Conservation (phyloP, 35 echinoderm and acorn worm genomes). For the Apostichopus parvimensis region DNA sequence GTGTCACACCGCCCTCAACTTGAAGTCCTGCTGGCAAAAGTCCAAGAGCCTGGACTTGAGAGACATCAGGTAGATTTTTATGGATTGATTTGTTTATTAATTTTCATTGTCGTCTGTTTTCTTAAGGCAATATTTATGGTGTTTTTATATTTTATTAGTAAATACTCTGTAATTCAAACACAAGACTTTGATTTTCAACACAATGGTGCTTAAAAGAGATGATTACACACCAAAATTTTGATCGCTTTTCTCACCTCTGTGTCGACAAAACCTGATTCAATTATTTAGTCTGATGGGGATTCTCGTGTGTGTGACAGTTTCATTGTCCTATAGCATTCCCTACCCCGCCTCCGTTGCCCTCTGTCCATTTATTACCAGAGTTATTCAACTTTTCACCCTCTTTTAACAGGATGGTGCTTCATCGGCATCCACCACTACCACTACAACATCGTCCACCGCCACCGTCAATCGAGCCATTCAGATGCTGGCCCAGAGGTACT, state of each 20-base stretch:
- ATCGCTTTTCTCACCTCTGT: too few species aligned
- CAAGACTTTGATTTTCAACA: not conserved
- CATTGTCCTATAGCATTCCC: not conserved
- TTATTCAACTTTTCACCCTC: not conserved
- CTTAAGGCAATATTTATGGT: not conserved
- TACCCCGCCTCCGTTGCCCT: not conserved
- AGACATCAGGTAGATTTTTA: slow-evolving; percentile 65
- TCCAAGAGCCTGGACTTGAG: slow-evolving; percentile 89
- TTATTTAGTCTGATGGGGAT: too few species aligned
- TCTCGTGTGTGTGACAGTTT: not conserved
- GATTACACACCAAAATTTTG: too few species aligned
- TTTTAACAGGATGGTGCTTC: slow-evolving; percentile 42
- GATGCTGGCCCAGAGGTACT: slow-evolving; percentile 92
- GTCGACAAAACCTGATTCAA: too few species aligned
- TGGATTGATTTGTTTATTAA: not conserved
- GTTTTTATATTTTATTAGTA: not conserved
- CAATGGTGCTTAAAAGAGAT: too few species aligned
- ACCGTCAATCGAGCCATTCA: slow-evolving; percentile 91
- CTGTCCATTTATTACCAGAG: not conserved
- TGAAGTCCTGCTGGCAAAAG: slow-evolving; percentile 86
- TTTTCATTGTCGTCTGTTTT: not conserved
- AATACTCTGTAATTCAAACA: not conserved
- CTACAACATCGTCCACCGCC: slow-evolving; percentile 52
- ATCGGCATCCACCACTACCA: slow-evolving; percentile 9
- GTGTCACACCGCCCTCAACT: slow-evolving; percentile 89